These are phyloP conservation scores for Colistium nudipinnis DNA, from an alignment of 2,113 vertebrate genomes.

Conservation along the genomic window DNA sequence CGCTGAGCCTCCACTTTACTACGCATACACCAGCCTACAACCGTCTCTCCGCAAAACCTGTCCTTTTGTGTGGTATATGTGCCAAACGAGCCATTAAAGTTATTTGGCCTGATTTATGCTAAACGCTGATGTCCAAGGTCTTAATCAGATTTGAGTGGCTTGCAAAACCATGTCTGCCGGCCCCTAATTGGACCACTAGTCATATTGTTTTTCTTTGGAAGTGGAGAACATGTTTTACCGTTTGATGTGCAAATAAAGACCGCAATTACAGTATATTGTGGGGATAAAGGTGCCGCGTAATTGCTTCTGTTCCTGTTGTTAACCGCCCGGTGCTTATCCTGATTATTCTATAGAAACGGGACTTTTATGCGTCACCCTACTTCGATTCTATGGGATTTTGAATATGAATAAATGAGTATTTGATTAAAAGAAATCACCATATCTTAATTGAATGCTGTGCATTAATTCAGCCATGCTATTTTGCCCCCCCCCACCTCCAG, in stretches of 20 bases:
- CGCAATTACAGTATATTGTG: slow-evolving; percentile 59
- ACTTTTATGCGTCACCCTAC: slow-evolving; percentile 29
- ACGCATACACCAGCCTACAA: neutral
- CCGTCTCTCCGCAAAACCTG: neutral
- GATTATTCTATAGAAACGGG: slow-evolving; percentile 36
- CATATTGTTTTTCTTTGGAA: slow-evolving; percentile 29
- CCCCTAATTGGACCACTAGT: slow-evolving; percentile 35
- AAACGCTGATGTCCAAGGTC: slow-evolving; percentile 9
- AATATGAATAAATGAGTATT: slow-evolving; percentile 31
- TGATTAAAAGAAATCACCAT: neutral
- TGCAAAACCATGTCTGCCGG: neutral
- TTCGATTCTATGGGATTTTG: slow-evolving; percentile 31
- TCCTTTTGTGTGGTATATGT: neutral
- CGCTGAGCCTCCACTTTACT: slow-evolving; percentile 21
- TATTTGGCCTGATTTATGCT: slow-evolving; percentile 21
- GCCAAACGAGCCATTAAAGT: slow-evolving; percentile 13
- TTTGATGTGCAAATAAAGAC: slow-evolving; percentile 63
- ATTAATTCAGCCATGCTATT: neutral
- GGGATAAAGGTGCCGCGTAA: slow-evolving; percentile 53
- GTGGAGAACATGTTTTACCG: slow-evolving; percentile 23
- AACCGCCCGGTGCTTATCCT: slow-evolving; percentile 43
- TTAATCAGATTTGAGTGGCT: slow-evolving; percentile 29
- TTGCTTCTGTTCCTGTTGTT: slow-evolving; percentile 39
- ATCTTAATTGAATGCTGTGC: neutral
- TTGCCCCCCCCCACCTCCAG: neutral